Base-by-base conservation (phyloP, 2,797 vertebrate genomes). In the Pangasius macronema region DNA sequence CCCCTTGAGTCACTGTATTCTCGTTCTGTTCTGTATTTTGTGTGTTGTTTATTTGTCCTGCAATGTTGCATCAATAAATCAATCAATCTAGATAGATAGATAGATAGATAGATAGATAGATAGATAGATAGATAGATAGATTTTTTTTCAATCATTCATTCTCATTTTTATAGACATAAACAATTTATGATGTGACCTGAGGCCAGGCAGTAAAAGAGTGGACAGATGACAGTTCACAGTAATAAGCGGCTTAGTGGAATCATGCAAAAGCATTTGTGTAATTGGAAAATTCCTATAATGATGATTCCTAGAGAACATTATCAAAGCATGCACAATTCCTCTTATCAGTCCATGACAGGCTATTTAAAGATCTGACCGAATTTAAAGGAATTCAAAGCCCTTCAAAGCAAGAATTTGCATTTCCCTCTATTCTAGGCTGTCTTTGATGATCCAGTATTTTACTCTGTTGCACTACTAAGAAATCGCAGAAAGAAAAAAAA, bases 201-300 rank as follows among this genome's bases (percentile, higher is more conserved):
- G 65, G 85, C 61, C 36, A 89, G 27, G 14, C 80, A 77, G 81
- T 39, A 68, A 83, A 87, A 84, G 30, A 81, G 63, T 84, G 55
- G 79, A 77, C 87, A 89, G 85, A 86, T 89, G 85, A 87, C 88
- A 84, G 87, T 86, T 88, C 83, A 85, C 82, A 46, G 80, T 51
- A 88, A 88, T 88, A 89, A 87, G 87, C 90, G 33, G 88, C 87
- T 91, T 88, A 87, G 86, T 86, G 76, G 72, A 88, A 84, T 85
- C 80, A 87, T n/a, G n/a, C 63, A 82, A 88, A 87, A 70, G 36
- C 88, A 87, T 89, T 88, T 80, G 76, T 82, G 80, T 89, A 89
- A 89, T 86, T 87, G 83, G 53, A 65, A 68, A 85, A 89, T 87
- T 91, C 83, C 79, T 86, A 87, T 86, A 61, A 84, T 68, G 36